Percentiles rank a stretch among this genome's conserved stretches.
Evolutionary conservation across 92 coral and sea anemone species (phyloP).

Genomic region (Phenganax marumi): DNA sequence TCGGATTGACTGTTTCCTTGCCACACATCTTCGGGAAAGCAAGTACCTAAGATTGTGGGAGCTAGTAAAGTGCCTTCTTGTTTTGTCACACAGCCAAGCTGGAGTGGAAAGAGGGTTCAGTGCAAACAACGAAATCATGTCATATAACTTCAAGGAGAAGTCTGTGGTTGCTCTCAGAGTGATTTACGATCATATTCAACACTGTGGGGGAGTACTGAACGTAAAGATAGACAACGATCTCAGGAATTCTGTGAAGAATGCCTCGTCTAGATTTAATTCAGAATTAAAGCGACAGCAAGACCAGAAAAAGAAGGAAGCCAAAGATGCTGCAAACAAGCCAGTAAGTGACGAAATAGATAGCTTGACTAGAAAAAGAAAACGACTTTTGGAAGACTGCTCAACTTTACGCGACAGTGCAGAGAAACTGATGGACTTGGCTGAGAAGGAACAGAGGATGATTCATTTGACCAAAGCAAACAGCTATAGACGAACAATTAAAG

Average conservation of each 20-base stretch:
- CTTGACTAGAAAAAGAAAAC: slow-evolving; percentile 47
- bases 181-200: slow-evolving; percentile 64
- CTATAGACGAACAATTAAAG: slow-evolving; percentile 63
- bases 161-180: slow-evolving; percentile 61
- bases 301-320: slow-evolving; percentile 46
- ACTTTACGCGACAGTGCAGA: slow-evolving; percentile 58
- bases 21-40: slow-evolving; percentile 41
- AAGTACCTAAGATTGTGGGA: slow-evolving; percentile 41
- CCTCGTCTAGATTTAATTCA: slow-evolving; percentile 51
- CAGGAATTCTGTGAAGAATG: slow-evolving; percentile 64
- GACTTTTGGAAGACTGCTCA: slow-evolving; percentile 57
- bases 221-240: slow-evolving; percentile 64
- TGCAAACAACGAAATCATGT: slow-evolving; percentile 61
- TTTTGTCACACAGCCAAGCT: slow-evolving; percentile 67
- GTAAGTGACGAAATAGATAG: slow-evolving; percentile 58
- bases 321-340: slow-evolving; percentile 50
- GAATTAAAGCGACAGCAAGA: slow-evolving; percentile 58
- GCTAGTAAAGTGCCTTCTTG: slow-evolving; percentile 62
- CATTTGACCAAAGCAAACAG: slow-evolving; percentile 69
- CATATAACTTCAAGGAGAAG: slow-evolving; percentile 60
- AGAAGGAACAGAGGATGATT: slow-evolving; percentile 60
- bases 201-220: slow-evolving; percentile 57
- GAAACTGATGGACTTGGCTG: slow-evolving; percentile 64
- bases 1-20: slow-evolving; percentile 57
- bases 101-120: slow-evolving; percentile 77